These are phyloP conservation scores for Pollimyrus isidori DNA, from an alignment of 2,113 vertebrate genomes.

Conservation along the genomic window DNA sequence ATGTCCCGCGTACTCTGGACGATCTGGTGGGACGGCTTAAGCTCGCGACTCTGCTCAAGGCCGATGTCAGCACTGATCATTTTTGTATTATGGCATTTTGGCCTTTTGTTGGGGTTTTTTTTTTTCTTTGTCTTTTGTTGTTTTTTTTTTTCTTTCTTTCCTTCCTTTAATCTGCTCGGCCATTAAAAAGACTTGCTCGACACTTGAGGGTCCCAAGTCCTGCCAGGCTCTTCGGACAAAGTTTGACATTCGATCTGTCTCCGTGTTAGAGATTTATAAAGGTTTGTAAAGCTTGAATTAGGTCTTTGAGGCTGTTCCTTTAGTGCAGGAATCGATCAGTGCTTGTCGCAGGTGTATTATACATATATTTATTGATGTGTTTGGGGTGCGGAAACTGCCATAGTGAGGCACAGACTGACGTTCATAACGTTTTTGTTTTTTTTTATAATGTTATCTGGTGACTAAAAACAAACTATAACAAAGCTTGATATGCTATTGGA, in stretches of 20 bases:
- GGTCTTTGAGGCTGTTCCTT: neutral
- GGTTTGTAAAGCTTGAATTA: neutral
- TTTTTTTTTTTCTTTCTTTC: neutral
- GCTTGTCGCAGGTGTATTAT: neutral
- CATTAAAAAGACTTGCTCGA: neutral
- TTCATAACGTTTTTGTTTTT: neutral
- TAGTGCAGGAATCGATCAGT: neutral
- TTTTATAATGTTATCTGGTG: neutral
- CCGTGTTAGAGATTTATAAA: neutral
- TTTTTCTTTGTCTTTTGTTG: neutral
- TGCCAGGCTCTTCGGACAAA: neutral
- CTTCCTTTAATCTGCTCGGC: neutral
- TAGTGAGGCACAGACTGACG: no score
- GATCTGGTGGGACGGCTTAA: neutral
- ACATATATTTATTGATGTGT: neutral
- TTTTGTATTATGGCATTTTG: neutral
- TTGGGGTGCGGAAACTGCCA: neutral
- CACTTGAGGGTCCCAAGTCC: neutral
- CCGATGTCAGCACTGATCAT: neutral
- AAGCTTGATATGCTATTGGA: neutral
- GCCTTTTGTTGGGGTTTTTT: neutral
- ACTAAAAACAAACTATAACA: neutral
- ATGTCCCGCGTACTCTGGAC: neutral
- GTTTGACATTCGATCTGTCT: neutral
- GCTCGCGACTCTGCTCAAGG: neutral